These are phyloP conservation scores for Chlorodrepanis virens DNA, from an alignment of 2,113 vertebrate species.

Conservation along the genomic window DNA sequence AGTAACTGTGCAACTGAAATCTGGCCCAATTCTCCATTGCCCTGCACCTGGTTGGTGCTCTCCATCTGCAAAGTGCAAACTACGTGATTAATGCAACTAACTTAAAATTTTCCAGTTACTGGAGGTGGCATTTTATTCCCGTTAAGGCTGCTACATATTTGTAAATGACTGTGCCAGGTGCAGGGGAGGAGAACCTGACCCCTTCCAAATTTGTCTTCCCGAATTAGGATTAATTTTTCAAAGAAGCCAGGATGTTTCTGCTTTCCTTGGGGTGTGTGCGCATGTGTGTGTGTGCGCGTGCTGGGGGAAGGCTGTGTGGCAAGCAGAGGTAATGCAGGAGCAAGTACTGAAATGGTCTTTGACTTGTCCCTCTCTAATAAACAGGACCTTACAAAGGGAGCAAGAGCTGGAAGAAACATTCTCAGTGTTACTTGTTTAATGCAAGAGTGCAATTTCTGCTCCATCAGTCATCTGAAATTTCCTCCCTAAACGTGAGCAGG, in stretches of 20 bases:
- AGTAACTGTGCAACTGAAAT: background rate
- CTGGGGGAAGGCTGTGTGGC: background rate
- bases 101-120: slow-evolving; percentile 12
- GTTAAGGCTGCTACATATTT: background rate
- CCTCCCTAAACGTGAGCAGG: background rate
- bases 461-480: background rate
- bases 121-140: background rate
- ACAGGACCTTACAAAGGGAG: accelerated
- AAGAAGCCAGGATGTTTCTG: background rate
- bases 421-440: background rate
- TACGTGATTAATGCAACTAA: slow-evolving; percentile 27
- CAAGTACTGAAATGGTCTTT: background rate
- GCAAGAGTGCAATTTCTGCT: background rate
- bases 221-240: slow-evolving; percentile 18
- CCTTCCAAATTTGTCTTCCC: background rate
- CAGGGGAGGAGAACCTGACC: background rate
- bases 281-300: background rate
- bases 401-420: background rate
- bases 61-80: background rate
- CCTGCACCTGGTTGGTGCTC: slow-evolving; percentile 8
- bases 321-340: background rate
- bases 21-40: background rate
- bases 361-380: background rate
- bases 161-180: slow-evolving; percentile 43
- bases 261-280: background rate